Evolutionary conservation across 1,140 invertebrate genomes (phyloP), one percentile per base, ranked within the genome.

Genomic region (Diuraphis noxia): DNA sequence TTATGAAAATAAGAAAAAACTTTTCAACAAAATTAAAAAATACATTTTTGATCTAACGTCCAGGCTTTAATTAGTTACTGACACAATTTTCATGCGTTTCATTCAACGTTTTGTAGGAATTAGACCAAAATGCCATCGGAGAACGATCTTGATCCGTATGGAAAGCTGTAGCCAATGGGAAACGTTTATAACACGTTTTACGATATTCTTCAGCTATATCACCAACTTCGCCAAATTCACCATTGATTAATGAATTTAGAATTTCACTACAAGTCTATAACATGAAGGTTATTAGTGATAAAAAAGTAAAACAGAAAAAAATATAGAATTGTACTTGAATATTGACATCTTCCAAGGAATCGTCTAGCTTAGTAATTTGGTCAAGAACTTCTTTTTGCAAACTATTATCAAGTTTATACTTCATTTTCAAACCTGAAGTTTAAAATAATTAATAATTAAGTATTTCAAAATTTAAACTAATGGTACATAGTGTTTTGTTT

Each of bases 181-280:
- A 98, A 92, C 95, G 95, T 93, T 95, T 94, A 92, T 96, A 95
- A 94, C 97, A 98, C 92, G 95, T 95, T 38, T 94, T 94, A 93
- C 96, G 95, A 93, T 96, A 98, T 43, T 96, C 95, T 92, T 95
- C 95, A 88, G 96, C 95, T 92, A 95, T 95, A 46, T 95, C 93
- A 81, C 96, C 96, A 93, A 96, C 96, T 49, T 94, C 94, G 1
- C 97, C 97, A 93, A 98, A 97, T 92, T 97, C 96, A 82, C 96
- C 97, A 90, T 95, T 95, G 92, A 95, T 95, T 93, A 98, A 95
- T 92, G 96, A 95, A 92, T 96, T 96, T 89, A 98, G 94, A 38
- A 98, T 96, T 92, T 96, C 96, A 90, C 95, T 96, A 94, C 97
- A 98, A 93, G 95, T 96, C 96, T 97, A 94, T 43, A 72, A 88